These are phyloP conservation scores for Cheilosia pagana DNA, from an alignment of 2,888 invertebrate species.

Conservation along the genomic window DNA sequence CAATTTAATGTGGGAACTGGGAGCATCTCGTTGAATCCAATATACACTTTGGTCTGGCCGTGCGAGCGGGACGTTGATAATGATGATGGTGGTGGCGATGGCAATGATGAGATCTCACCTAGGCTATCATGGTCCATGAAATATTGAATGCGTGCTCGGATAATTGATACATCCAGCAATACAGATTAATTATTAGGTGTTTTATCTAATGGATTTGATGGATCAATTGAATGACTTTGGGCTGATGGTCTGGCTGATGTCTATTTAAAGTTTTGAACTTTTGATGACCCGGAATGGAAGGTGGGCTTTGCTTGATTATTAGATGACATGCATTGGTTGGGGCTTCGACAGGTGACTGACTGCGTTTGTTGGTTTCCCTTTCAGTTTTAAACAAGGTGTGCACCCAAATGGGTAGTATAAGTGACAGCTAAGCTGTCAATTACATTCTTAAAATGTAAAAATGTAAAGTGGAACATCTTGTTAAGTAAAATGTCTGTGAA, in stretches of 20 bases:
- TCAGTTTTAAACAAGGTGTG: no score
- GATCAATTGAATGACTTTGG: slow-evolving; percentile 71
- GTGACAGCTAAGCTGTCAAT: no score
- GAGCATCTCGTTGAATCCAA: slow-evolving; percentile 30
- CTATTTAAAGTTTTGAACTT: slow-evolving; percentile 48
- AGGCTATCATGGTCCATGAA: slow-evolving; percentile 56
- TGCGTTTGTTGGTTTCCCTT: slow-evolving; percentile 1
- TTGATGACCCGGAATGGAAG: neutral
- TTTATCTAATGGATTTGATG: slow-evolving; percentile 72
- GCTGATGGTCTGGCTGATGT: slow-evolving; percentile 64
- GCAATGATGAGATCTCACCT: slow-evolving; percentile 62
- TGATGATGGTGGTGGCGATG: slow-evolving; percentile 20
- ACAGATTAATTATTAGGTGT: slow-evolving; percentile 70
- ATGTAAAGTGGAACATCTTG: no score
- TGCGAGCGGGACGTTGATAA: neutral
- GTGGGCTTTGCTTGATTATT: neutral
- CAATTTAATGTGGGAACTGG: slow-evolving; percentile 71
- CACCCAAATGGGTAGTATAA: no score
- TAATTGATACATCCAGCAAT: slow-evolving; percentile 69
- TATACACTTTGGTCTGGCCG: slow-evolving; percentile 34
- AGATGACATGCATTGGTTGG: slow-evolving; percentile 43
- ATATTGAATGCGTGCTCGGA: slow-evolving; percentile 70
- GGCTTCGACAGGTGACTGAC: slow-evolving; percentile 32
- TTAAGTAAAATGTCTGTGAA: no score
- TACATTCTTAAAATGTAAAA: no score